A percentile compares a stretch with the other conserved stretches of the same genome.
These are phyloP conservation scores for Diplosoma virens DNA, from an alignment of 23 tunicate species.

Conservation along the genomic window DNA sequence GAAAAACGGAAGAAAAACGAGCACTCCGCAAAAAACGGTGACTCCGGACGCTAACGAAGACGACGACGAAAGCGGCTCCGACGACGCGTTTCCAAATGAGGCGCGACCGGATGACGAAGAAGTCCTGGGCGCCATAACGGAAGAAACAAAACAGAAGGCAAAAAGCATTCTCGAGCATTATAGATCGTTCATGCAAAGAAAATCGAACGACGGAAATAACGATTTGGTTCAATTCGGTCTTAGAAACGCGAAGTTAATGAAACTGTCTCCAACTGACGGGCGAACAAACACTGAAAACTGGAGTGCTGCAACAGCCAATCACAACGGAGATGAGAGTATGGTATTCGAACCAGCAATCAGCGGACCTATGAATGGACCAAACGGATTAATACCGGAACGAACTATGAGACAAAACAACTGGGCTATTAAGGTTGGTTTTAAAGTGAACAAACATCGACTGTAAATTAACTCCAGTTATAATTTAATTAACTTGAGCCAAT, in stretches of 20 bases:
- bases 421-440: conserved; percentile 99
- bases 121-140: neutral
- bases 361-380: conserved; percentile 48
- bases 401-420: conserved; percentile 97
- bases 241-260: conserved; percentile 21
- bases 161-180: conserved; percentile 75
- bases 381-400: conserved; percentile 78
- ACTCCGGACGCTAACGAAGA: neutral
- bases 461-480: no score
- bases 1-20: conserved; percentile 44
- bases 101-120: neutral
- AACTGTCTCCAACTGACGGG: conserved; percentile 15
- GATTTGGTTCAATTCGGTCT: neutral
- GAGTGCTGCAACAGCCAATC: neutral
- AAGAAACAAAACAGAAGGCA: conserved; percentile 33
- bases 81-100: neutral
- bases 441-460: no score
- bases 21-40: conserved; percentile 41
- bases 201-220: neutral
- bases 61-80: neutral
- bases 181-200: conserved; percentile 71
- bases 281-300: neutral
- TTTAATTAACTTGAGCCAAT: no score
- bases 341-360: conserved; percentile 21
- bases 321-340: conserved; percentile 31